These are phyloP conservation scores for Micrasema minimum DNA, from an alignment of 1,140 invertebrate species.

Conservation along the genomic window DNA sequence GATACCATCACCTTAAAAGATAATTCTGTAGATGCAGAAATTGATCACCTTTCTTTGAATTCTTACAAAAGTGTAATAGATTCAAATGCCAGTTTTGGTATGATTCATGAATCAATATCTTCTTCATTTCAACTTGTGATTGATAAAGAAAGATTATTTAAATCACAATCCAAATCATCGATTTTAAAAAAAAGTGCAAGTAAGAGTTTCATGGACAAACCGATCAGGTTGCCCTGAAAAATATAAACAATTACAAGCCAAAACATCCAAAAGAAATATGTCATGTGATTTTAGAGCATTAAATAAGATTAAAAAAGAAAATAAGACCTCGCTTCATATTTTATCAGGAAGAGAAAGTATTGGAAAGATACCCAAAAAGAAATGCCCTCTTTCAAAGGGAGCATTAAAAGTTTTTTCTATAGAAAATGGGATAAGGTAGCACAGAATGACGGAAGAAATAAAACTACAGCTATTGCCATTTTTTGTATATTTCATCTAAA, in stretches of 20 bases:
- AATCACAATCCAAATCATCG: neutral
- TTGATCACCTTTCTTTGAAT: no score
- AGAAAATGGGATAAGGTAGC: no score
- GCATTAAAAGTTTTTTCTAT: neutral
- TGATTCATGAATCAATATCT: neutral
- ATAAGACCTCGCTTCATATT: no score
- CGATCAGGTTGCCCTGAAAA: no score
- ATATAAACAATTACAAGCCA: no score
- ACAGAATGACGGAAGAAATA: constrained; percentile 2
- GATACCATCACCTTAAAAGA: neutral
- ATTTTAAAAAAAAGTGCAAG: neutral
- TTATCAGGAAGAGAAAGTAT: neutral
- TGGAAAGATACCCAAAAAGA: no score
- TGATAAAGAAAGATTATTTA: neutral
- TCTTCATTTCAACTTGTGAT: constrained; percentile 7
- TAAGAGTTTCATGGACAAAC: neutral
- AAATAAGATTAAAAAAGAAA: no score
- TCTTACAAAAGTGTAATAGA: neutral
- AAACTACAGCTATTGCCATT: neutral
- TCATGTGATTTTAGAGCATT: no score
- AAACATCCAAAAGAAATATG: no score
- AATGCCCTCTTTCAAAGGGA: neutral
- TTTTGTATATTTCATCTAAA: neutral
- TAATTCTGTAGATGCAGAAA: neutral
- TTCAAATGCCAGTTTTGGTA: neutral